These are phyloP conservation scores for Plectrocnemia conspersa DNA, from an alignment of 1,140 invertebrate species.

Conservation along the genomic window DNA sequence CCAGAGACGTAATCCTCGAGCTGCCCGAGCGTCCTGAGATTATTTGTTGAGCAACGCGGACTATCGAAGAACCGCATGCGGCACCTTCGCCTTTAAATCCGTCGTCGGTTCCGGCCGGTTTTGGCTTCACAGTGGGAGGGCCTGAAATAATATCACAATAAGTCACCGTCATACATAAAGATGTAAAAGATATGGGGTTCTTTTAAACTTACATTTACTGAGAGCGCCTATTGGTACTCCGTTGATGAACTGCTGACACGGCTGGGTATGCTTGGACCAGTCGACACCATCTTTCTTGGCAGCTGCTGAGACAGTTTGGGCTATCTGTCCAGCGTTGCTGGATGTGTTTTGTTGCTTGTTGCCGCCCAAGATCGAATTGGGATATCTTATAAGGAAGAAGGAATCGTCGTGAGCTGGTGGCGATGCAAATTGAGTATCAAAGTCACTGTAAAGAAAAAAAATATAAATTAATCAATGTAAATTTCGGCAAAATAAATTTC, in stretches of 20 bases:
- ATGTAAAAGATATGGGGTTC: slow-evolving; percentile 1
- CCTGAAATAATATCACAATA: slow-evolving; percentile 21
- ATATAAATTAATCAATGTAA: slow-evolving; percentile 27
- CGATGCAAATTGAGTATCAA: slow-evolving; percentile 61
- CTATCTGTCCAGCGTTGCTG: slow-evolving; percentile 31
- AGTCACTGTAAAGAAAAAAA: slow-evolving; percentile 54
- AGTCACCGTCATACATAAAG: neutral
- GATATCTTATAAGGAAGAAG: slow-evolving; percentile 64
- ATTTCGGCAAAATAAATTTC: neutral
- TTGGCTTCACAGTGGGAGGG: slow-evolving; percentile 43
- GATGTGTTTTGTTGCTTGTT: slow-evolving; percentile 34
- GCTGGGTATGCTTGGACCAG: slow-evolving; percentile 61
- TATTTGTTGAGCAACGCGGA: slow-evolving; percentile 64
- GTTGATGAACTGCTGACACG: slow-evolving; percentile 61
- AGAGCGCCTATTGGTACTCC: slow-evolving; percentile 35
- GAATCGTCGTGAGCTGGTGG: slow-evolving; percentile 66
- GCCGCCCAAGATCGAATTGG: slow-evolving; percentile 42
- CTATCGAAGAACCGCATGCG: slow-evolving; percentile 60
- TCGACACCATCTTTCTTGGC: slow-evolving; percentile 48
- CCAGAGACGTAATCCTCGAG: slow-evolving; percentile 44
- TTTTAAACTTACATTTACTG: slow-evolving; percentile 29
- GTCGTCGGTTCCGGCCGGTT: slow-evolving; percentile 62
- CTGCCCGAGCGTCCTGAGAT: slow-evolving; percentile 48
- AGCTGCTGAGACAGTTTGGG: slow-evolving; percentile 33
- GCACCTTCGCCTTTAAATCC: slow-evolving; percentile 65